A percentile compares a stretch with the other conserved stretches of the same genome.
Evolutionary conservation across 2,113 vertebrate species (phyloP).

Genomic region (Himantopus leucocephalus): DNA sequence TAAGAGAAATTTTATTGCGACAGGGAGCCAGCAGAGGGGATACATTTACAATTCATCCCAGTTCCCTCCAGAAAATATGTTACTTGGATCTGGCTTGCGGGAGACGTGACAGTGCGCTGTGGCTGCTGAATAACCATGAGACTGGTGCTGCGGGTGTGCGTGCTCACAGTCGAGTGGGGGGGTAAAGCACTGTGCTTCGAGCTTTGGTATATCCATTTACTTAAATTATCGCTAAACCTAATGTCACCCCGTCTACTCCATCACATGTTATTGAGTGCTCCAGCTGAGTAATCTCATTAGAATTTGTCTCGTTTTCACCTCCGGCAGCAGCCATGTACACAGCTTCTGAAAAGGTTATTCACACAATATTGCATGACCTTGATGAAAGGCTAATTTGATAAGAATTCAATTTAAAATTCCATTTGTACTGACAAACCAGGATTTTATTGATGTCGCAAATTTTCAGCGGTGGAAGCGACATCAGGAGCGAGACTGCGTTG

Average conservation of each 20-base stretch:
- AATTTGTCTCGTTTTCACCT: conserved; percentile 10
- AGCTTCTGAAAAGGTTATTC: conserved; percentile 57
- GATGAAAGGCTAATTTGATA: conserved; percentile 70
- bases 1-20: background rate
- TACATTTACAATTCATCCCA: background rate
- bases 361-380: conserved; percentile 37
- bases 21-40: background rate
- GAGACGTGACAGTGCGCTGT: background rate
- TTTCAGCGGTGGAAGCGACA: background rate
- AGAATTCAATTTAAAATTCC: conserved; percentile 69
- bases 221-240: background rate
- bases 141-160: background rate
- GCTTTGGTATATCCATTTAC: background rate
- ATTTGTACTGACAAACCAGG: conserved; percentile 52
- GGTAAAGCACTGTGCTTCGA: background rate
- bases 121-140: background rate
- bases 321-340: conserved; percentile 22
- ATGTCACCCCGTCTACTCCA: background rate
- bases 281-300: conserved; percentile 36
- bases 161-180: background rate
- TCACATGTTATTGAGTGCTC: background rate
- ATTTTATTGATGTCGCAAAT: conserved; percentile 59
- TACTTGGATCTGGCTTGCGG: background rate
- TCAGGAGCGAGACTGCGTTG: background rate
- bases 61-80: background rate